Conservation (phyloP, 2,113 vertebrate species). For the Dendrocopos noguchii region DNA sequence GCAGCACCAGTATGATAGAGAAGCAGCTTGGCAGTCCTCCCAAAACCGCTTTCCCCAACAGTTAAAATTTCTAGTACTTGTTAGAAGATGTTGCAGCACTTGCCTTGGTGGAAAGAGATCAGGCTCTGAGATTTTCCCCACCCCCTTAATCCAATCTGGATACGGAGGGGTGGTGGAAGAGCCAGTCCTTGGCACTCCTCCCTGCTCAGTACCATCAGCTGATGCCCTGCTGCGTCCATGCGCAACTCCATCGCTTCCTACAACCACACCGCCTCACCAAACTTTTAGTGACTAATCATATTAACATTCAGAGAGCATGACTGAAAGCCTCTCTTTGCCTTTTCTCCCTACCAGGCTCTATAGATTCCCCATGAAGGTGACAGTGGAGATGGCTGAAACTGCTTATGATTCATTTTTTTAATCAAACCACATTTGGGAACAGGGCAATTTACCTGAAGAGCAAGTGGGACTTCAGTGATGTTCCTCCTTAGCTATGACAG, state of each 20-base stretch:
- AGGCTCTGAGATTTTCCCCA: neutral
- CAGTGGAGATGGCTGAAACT: neutral
- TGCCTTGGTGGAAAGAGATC: neutral
- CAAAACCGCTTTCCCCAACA: rapidly evolving
- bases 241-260: neutral
- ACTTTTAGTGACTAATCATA: neutral
- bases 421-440: neutral
- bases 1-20: neutral
- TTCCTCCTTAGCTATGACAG: neutral
- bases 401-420: neutral
- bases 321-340: neutral
- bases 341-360: neutral
- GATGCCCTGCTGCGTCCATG: rapidly evolving
- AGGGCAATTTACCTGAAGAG: neutral
- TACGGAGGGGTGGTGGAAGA: neutral
- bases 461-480: neutral
- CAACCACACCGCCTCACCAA: neutral
- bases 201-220: too few species aligned
- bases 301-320: neutral
- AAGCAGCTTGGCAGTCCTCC: neutral
- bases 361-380: neutral
- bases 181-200: neutral
- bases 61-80: neutral
- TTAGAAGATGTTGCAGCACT: neutral
- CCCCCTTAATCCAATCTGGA: neutral